Evolutionary conservation across 1,140 invertebrate species (phyloP).

Genomic region (Thaumatotibia leucotreta): DNA sequence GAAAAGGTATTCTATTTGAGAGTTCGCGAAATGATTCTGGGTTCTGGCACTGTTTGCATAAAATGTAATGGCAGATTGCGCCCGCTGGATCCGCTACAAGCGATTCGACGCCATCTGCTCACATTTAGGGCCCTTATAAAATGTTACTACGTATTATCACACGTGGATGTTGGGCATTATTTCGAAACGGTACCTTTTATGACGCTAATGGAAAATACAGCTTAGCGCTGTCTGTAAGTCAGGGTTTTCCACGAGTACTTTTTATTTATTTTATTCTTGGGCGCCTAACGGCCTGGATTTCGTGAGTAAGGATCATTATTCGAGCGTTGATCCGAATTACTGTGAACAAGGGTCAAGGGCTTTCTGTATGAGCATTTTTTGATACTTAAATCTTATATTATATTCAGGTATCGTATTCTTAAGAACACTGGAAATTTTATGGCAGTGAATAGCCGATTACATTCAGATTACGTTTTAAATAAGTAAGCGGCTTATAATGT

Average conservation of each 20-base stretch:
- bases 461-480: no score
- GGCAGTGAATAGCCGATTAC: no score
- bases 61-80: constrained; percentile 63
- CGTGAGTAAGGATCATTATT: no score
- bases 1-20: constrained; percentile 27
- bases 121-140: constrained; percentile 72
- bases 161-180: constrained; percentile 61
- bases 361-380: no score
- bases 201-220: constrained; percentile 65
- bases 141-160: constrained; percentile 70
- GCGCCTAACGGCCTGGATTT: constrained; percentile 36
- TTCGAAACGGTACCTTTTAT: constrained; percentile 63
- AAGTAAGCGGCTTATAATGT: no score
- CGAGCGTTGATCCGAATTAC: no score
- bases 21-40: constrained; percentile 36
- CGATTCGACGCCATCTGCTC: constrained; percentile 68
- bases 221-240: constrained; percentile 43
- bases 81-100: constrained; percentile 49
- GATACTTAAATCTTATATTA: no score
- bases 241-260: background rate
- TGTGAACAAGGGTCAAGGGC: no score
- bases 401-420: no score
- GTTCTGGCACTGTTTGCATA: constrained; percentile 42
- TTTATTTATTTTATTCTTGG: background rate
- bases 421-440: no score